A percentile compares a stretch with the other conserved stretches of the same genome.
Evolutionary conservation across 2,888 invertebrate genomes (phyloP).

Genomic region (Anagyrus pseudococci): DNA sequence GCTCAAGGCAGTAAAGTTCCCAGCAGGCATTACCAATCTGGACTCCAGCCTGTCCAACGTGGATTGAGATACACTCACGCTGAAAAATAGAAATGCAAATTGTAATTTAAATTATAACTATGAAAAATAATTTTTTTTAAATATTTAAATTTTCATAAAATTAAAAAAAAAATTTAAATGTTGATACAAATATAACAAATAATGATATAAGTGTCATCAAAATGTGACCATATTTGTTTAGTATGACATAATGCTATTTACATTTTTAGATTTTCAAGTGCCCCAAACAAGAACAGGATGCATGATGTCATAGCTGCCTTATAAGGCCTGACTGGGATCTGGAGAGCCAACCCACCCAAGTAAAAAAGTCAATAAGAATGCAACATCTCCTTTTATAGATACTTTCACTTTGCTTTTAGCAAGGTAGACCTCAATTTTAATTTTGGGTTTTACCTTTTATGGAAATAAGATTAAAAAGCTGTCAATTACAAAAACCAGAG

Average conservation of each 20-base stretch:
- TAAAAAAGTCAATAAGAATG: conserved; percentile 34
- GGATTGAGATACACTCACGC: conserved; percentile 82
- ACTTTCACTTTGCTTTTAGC: conserved; percentile 33
- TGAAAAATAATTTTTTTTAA: neutral
- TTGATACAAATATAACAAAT: neutral
- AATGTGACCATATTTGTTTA: conserved; percentile 7
- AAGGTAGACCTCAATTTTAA: conserved; percentile 1
- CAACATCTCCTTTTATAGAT: conserved; percentile 21
- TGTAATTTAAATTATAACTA: too few relatives aligned
- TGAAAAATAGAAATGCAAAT: conserved; percentile 53
- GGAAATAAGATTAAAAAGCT: neutral
- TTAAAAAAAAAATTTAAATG: conserved; percentile 4
- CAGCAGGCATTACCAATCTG: conserved; percentile 91
- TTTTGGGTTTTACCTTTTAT: conserved; percentile 1
- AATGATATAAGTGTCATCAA: conserved; percentile 11
- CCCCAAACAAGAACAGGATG: conserved; percentile 32
- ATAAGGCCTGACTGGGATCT: conserved; percentile 22
- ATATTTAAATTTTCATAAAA: neutral
- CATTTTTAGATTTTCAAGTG: conserved; percentile 13
- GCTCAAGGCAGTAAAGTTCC: conserved; percentile 87
- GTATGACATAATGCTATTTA: conserved; percentile 23
- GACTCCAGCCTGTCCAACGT: conserved; percentile 84
- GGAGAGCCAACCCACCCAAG: conserved; percentile 22
- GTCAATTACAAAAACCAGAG: too few relatives aligned
- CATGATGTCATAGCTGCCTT: conserved; percentile 36